Percentiles rank a stretch among this genome's conserved stretches.
Conservation (phyloP, 2,888 invertebrate genomes). For the Mesodorylaimus sp. region DNA sequence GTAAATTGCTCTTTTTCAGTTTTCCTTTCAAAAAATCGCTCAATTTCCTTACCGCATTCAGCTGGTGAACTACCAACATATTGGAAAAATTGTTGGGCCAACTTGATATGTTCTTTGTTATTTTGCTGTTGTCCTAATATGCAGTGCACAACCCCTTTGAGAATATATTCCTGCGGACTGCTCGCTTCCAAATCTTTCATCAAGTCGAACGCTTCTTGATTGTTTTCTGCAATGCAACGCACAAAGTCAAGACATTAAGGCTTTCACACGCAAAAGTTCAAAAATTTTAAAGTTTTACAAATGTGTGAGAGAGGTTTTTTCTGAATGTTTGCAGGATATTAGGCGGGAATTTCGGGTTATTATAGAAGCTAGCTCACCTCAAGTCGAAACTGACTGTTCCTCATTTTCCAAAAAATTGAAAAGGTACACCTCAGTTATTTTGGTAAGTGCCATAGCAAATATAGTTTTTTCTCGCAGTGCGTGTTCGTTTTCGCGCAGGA, state of each 20-base stretch:
- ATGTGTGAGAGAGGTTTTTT: no score
- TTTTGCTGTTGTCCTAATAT: constrained; percentile 66
- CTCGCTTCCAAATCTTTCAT: constrained; percentile 79
- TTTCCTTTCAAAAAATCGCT: background rate
- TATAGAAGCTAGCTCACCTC: no score
- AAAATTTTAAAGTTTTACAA: no score
- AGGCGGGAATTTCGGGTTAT: no score
- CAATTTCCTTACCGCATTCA: constrained; percentile 50
- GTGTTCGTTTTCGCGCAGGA: no score
- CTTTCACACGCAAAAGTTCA: no score
- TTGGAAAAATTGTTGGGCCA: constrained; percentile 88
- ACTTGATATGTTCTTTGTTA: constrained; percentile 76
- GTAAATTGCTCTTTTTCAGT: background rate
- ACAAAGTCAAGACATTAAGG: constrained; percentile 1
- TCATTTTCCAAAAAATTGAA: no score
- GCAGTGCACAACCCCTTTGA: constrained; percentile 87
- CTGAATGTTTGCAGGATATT: no score
- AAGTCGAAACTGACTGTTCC: no score
- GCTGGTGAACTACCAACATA: constrained; percentile 84
- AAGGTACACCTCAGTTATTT: no score
- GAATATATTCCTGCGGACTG: constrained; percentile 80
- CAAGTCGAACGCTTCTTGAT: constrained; percentile 65
- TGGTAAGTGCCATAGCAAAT: no score
- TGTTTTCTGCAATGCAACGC: constrained; percentile 43
- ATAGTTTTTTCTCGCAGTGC: no score